Evolutionary conservation across 2,888 invertebrate species (phyloP), one percentile per base, ranked within the genome.

Genomic region (Brenthis hecate): DNA sequence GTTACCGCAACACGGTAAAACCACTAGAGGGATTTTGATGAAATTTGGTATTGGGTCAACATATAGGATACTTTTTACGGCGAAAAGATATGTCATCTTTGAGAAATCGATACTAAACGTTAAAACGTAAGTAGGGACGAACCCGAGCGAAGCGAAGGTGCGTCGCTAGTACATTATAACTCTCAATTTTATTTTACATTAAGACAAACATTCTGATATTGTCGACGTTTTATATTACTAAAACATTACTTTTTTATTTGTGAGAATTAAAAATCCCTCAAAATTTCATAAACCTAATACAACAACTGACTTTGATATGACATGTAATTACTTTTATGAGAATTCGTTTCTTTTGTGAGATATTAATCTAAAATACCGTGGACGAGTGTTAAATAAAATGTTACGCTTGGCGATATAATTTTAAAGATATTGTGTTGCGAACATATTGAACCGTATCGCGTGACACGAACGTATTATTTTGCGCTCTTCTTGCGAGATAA

Each of bases 241-340:
- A 50, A 5, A 13, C 50, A 14, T 60, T 50, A 60, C n/a, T 16
- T 65, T 63, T 65, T 56, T 16, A 65, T 13, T 16, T n/a, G n/a
- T 16, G 6, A 36, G 51, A 54, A 43, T 62, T 50, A 55, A 60
- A 68, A 62, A 51, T n/a, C 54, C 56, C 53, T 55, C 57, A 66
- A 68, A 73, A 71, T 67, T 58, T 58, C 57, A 66, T 51, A 71
- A 58, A 71, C 65, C 71, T 69, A 69, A 71, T 69, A 58, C 65
- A 69, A 63, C 69, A 70, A 56, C 23, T 69, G 73, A 72, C 73
- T 67, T 72, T 70, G 72, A 73, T 70, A 70, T 73, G 73, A 73
- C 73, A 73, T 63, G 77, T 81, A 80, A 81, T 77, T 74, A 72
- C 71, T 60, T 74, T 78, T 78, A 67, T 70, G 72, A 72, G 68